Evolutionary conservation across 1,140 invertebrate species (phyloP).

Genomic region (Pantala flavescens): DNA sequence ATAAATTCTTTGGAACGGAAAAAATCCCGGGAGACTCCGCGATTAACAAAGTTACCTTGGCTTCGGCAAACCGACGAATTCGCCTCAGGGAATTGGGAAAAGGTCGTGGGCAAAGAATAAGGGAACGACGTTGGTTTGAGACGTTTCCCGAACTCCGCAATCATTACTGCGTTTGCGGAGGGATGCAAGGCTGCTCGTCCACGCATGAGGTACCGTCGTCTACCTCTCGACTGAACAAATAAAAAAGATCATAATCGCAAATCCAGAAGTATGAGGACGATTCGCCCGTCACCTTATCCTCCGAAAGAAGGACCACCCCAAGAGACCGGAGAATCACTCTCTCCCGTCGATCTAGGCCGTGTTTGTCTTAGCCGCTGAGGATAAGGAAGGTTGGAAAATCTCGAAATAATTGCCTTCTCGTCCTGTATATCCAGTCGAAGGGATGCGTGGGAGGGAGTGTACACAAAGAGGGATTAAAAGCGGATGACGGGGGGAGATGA

Average conservation of each 20-base stretch:
- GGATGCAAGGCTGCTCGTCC: neutral
- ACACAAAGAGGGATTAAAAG: neutral
- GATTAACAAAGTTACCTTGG: too few relatives aligned
- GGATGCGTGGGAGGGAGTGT: neutral
- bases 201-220: neutral
- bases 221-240: neutral
- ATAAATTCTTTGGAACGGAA: too few relatives aligned
- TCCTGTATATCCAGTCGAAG: neutral
- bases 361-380: neutral
- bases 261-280: neutral
- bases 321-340: too few relatives aligned
- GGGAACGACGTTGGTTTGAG: neutral
- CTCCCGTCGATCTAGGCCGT: neutral
- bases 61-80: too few relatives aligned
- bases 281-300: neutral
- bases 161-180: neutral
- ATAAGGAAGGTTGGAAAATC: neutral
- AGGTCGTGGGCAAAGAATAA: neutral
- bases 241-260: slow-evolving; percentile 3
- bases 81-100: neutral
- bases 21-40: too few relatives aligned
- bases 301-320: too few relatives aligned
- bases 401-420: slow-evolving; percentile 6
- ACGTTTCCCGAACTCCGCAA: neutral
- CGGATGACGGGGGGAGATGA: neutral